These are phyloP conservation scores for Alces alces DNA, from an alignment of 2,113 vertebrate genomes.

Conservation along the genomic window DNA sequence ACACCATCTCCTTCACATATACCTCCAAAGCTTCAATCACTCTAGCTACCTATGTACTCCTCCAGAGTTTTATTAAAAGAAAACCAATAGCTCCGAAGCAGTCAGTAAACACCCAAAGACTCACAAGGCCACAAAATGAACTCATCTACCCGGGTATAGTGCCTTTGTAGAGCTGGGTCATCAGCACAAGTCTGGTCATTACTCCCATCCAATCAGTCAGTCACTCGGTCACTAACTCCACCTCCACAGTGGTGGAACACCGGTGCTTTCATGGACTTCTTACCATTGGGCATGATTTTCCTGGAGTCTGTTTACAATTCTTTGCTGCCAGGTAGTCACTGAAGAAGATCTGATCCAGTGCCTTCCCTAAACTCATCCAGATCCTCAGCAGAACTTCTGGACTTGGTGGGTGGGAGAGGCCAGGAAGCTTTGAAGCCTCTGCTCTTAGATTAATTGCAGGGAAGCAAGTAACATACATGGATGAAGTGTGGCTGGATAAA, in stretches of 20 bases:
- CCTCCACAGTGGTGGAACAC: not conserved
- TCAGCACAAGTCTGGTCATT: not conserved
- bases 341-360: not conserved
- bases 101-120: not conserved
- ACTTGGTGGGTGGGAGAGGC: not conserved
- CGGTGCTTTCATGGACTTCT: not conserved
- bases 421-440: not conserved
- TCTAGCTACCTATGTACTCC: not conserved
- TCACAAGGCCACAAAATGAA: not conserved
- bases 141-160: not conserved
- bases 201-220: not conserved
- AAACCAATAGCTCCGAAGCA: not conserved
- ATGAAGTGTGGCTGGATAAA: not conserved
- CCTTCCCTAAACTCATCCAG: not conserved
- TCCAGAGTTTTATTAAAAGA: not conserved
- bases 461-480: not conserved
- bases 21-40: not conserved
- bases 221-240: not conserved
- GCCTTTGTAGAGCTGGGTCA: not conserved
- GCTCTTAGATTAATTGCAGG: not conserved
- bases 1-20: not conserved
- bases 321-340: not conserved
- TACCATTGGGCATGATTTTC: not conserved
- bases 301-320: not conserved
- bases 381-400: not conserved